A percentile compares a stretch with the other conserved stretches of the same genome.
These are phyloP conservation scores for Cyphomyrmex costatus DNA, from an alignment of 1,140 invertebrate genomes.

Conservation along the genomic window DNA sequence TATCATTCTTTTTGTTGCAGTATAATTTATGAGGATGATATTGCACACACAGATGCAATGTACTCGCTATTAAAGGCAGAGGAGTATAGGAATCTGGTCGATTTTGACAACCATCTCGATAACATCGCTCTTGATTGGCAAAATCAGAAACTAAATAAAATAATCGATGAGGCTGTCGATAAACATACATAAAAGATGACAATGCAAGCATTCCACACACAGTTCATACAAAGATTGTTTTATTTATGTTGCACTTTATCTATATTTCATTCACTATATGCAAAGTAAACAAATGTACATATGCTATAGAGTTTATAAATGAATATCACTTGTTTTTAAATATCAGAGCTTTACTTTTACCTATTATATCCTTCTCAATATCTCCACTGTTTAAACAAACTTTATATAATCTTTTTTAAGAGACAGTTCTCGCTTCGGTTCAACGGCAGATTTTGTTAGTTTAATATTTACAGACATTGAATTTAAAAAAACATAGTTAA, in stretches of 20 bases:
- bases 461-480: background rate
- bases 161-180: slow-evolving; percentile 84
- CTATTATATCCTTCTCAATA: too few relatives aligned
- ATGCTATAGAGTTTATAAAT: slow-evolving; percentile 73
- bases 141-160: slow-evolving; percentile 90
- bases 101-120: slow-evolving; percentile 97
- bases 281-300: slow-evolving; percentile 73
- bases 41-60: slow-evolving; percentile 88
- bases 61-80: slow-evolving; percentile 90
- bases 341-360: background rate
- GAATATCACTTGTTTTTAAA: slow-evolving; percentile 69
- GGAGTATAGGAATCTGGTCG: slow-evolving; percentile 91
- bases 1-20: slow-evolving; percentile 69
- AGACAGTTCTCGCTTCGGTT: background rate
- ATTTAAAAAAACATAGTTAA: background rate
- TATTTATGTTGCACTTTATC: slow-evolving; percentile 63
- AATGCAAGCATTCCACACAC: slow-evolving; percentile 26
- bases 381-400: background rate
- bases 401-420: background rate
- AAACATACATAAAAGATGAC: slow-evolving; percentile 67
- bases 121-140: slow-evolving; percentile 94
- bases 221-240: slow-evolving; percentile 59
- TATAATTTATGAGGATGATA: slow-evolving; percentile 84
- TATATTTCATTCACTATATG: slow-evolving; percentile 47
- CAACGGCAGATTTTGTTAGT: background rate